Evolutionary conservation across 2,797 vertebrate species (phyloP), one percentile per base, ranked within the genome.

Genomic region (Thripadectes ignobilis): DNA sequence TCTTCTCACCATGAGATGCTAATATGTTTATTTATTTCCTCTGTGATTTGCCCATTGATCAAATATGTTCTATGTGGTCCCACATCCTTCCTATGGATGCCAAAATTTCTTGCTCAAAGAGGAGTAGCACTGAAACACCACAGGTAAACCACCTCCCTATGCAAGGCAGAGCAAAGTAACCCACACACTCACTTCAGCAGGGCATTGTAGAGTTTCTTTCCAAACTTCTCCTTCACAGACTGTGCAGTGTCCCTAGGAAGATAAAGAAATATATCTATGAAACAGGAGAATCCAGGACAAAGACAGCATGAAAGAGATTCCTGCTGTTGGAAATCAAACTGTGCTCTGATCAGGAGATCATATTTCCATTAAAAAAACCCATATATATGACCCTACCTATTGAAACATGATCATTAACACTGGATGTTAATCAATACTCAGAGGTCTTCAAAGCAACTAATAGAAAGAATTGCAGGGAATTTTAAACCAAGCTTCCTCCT

Each of bases 221-320:
- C 99, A 98, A 99, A 99, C 96, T 99, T 99, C 96, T 99, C 99
- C 94, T 99, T 99, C 95, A 99, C 98, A 14, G 97, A 96, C 51
- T 99, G 99, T 48, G 98, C 99, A 9, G 98, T 99, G 94, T 99
- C 99, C 99, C 99, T 99, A 92, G 74, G 69, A 68, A 96, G 81
- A 95, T 3, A 92, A 85, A 94, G 46, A 83, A 85, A 74, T 66
- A 30, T 2, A 67, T 20, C 16, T 12, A 49, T 36, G 61, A 88
- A 93, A 34, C n/a, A 59, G 19, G 32, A 91, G 23, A 67, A 83
- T 78, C 36, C 54, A 52, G 45, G 26, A 62, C 23, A 73, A 75
- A 57, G 30, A 30, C 30, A 73, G 10, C 65, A 66, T 32, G 91
- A 49, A 74, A 43, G 14, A 65, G 10, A 68, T 63, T 45, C 7